Evolutionary conservation across 2,888 invertebrate genomes (phyloP), one percentile per base, ranked within the genome.

Genomic region (Neoscelio sp.): DNA sequence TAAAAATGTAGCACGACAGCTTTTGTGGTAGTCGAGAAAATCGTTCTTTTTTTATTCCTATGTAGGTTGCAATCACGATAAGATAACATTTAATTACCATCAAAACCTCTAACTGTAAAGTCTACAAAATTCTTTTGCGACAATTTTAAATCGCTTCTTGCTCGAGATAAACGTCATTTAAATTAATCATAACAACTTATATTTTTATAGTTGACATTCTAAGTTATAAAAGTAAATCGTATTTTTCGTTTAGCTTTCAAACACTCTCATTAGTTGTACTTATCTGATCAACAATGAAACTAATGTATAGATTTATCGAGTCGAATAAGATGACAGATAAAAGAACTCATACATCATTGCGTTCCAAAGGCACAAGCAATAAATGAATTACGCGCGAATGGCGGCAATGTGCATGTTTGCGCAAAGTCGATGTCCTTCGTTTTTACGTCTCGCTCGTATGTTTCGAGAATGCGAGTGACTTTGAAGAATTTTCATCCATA

Each of bases 271-370:
- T 77, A 65, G 26, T 58, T 42, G 17, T 38, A 35, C 71, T 77
- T 71, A 77, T 77, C 77, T 77, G 71, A 71, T 77, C 77, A 17
- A 62, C 48, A 50, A 64, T 40, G 40, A 40, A 48, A 65, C 54
- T 54, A 33, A 20, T 56, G 73, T 60, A 46, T 52, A 33, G 56
- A 65, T 58, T 67, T 67, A 78, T 71, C 71, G 48, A 78, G 65
- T 78, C 65, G 33, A 78, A 68, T 75, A 48, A 62, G 60, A 60
- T 62, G 60, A 67, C 60, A 75, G 75, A 65, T 64, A 62, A 71
- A 71, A 62, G 71, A 62, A 52, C 62, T 71, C 52, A 52, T 64
- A 64, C 12, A 56, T 73, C 54, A 73, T 15, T 12, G 30, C 52
- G 15, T 42, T 38, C 42, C 18, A 48, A 70, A 52, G 23, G 40